These are phyloP conservation scores for Dorcus parallelipipedus DNA, from an alignment of 2,888 invertebrate genomes.

Conservation along the genomic window DNA sequence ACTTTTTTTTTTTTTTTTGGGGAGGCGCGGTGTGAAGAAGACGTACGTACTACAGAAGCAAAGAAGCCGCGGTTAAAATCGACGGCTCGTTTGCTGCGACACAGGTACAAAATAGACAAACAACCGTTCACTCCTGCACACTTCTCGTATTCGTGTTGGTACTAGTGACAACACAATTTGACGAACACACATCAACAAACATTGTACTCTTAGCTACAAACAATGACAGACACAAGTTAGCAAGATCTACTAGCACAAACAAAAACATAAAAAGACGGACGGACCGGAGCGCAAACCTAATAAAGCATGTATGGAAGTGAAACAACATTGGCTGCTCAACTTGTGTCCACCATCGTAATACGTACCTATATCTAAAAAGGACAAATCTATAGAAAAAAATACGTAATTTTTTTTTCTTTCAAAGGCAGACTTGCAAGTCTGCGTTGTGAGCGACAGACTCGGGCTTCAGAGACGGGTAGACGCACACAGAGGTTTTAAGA, in stretches of 20 bases:
- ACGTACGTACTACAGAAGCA: slow-evolving; percentile 42
- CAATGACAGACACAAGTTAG: slow-evolving; percentile 54
- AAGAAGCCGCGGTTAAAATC: slow-evolving; percentile 22
- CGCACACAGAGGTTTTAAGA: slow-evolving; percentile 91
- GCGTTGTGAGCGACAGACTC: slow-evolving; percentile 45
- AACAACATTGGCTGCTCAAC: slow-evolving; percentile 45
- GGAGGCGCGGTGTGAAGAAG: neutral
- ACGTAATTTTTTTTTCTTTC: neutral
- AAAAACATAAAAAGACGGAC: slow-evolving; percentile 32
- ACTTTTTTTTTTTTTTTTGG: neutral
- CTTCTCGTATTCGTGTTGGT: slow-evolving; percentile 4
- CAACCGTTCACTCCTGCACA: slow-evolving; percentile 28
- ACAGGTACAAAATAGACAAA: slow-evolving; percentile 32
- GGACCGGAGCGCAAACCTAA: slow-evolving; percentile 28
- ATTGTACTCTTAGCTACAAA: slow-evolving; percentile 48
- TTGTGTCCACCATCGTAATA: slow-evolving; percentile 50
- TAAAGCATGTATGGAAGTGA: slow-evolving; percentile 29
- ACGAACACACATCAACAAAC: slow-evolving; percentile 38
- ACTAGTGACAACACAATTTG: slow-evolving; percentile 45
- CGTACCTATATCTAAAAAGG: slow-evolving; percentile 41
- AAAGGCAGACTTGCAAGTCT: slow-evolving; percentile 4
- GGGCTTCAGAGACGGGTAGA: slow-evolving; percentile 59
- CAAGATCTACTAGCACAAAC: slow-evolving; percentile 42
- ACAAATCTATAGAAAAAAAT: slow-evolving; percentile 6
- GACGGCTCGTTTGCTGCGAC: slow-evolving; percentile 18